These are phyloP conservation scores for Iselma pallidipennis DNA, from an alignment of 2,888 invertebrate species.

Conservation along the genomic window DNA sequence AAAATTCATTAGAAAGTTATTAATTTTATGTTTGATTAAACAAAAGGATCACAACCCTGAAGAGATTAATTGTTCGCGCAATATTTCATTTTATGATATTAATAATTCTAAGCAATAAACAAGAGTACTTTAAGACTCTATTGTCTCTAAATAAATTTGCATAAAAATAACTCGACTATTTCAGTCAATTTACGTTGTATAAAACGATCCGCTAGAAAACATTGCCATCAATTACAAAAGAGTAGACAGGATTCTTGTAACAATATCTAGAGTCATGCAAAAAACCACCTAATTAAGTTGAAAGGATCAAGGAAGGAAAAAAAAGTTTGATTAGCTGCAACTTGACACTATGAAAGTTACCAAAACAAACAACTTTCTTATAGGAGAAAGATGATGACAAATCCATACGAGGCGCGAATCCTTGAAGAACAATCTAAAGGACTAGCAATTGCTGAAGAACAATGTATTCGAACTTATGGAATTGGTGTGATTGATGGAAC, in stretches of 20 bases:
- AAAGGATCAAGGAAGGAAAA: not conserved
- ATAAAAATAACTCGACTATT: no score
- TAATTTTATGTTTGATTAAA: no score
- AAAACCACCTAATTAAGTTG: not conserved
- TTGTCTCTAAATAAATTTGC: no score
- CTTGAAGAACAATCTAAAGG: conserved; percentile 11
- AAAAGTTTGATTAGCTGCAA: no score
- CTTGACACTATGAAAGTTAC: not conserved
- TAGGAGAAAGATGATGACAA: not conserved
- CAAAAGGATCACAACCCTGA: no score
- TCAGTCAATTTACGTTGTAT: no score
- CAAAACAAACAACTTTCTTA: not conserved
- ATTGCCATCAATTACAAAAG: not conserved
- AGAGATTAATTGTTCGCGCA: no score
- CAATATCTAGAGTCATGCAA: not conserved
- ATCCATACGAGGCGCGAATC: conserved; percentile 1
- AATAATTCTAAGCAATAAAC: no score
- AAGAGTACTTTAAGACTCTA: no score
- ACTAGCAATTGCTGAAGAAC: conserved; percentile 5
- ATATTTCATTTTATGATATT: no score
- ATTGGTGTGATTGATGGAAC: conserved; percentile 9
- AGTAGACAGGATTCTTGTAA: not conserved
- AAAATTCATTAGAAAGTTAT: no score
- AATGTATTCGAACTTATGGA: conserved; percentile 21
- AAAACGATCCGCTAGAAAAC: no score